Evolutionary conservation across 2,888 invertebrate species (phyloP).

Genomic region (Andrena fulva): DNA sequence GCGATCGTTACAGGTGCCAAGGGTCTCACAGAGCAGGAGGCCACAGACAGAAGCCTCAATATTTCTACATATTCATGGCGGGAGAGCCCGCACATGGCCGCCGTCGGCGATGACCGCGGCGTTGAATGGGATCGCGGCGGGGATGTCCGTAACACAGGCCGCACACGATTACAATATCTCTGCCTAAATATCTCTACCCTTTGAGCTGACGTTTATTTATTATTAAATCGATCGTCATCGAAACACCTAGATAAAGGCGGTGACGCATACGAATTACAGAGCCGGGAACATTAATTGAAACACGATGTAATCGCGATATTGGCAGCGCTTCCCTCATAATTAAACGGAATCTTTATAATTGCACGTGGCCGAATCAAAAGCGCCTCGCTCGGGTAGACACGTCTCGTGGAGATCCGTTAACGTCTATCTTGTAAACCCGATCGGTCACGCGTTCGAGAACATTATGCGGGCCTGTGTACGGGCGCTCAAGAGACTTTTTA

Average conservation of each 20-base stretch:
- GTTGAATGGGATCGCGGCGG: too few species aligned
- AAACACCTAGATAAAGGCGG: not conserved
- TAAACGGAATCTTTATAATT: conserved; percentile 48
- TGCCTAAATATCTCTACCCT: too few species aligned
- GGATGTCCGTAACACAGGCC: too few species aligned
- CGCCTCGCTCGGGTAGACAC: not conserved
- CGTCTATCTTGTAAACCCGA: not conserved
- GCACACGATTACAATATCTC: too few species aligned
- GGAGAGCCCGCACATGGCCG: too few species aligned
- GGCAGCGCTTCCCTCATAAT: conserved; percentile 10
- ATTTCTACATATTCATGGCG: too few species aligned
- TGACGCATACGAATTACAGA: not conserved
- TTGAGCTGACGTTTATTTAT: not conserved
- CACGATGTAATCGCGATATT: not conserved
- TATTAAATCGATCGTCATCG: conserved; percentile 8
- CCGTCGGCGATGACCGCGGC: too few species aligned
- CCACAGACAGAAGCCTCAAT: too few species aligned
- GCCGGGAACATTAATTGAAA: conserved; percentile 30
- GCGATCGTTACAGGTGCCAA: too few species aligned
- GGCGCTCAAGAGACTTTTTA: conserved; percentile 1
- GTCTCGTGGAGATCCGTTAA: conserved; percentile 1
- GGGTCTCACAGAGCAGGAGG: too few species aligned
- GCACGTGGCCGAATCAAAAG: conserved; percentile 19
- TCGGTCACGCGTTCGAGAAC: not conserved
- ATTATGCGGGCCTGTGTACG: conserved; percentile 3